Conservation (phyloP, 2,797 vertebrate species). For the Sternotherus odoratus region DNA sequence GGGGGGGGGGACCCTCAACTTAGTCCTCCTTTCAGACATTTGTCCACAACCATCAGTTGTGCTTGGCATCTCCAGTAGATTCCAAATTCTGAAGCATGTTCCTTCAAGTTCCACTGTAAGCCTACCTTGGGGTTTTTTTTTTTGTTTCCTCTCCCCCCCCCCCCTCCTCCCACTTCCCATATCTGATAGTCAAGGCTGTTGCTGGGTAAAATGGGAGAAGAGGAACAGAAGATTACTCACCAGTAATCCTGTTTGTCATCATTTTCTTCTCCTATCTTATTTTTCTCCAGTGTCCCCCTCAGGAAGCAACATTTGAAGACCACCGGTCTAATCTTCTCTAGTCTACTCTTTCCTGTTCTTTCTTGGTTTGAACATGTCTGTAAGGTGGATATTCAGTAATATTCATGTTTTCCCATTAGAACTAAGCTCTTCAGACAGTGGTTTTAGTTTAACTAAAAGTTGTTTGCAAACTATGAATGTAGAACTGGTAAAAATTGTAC, state of each 20-base stretch:
- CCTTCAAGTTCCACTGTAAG: not conserved
- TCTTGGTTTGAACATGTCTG: not conserved
- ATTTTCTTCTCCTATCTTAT: not conserved
- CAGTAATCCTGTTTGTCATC: not conserved
- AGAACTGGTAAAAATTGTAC: not conserved
- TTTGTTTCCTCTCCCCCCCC: accelerated
- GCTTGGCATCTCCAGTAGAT: not conserved
- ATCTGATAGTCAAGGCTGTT: not conserved
- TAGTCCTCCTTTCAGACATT: not conserved
- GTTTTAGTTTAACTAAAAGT: not conserved
- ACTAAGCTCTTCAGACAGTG: not conserved
- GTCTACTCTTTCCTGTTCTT: not conserved
- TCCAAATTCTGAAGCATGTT: not conserved
- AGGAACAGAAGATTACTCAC: not conserved
- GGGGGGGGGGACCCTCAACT: no score
- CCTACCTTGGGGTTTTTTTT: not conserved
- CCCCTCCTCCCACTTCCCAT: not conserved
- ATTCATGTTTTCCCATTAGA: not conserved
- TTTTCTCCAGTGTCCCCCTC: not conserved
- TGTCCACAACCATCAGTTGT: not conserved
- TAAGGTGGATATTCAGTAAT: not conserved
- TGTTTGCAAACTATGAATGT: not conserved
- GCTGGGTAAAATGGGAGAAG: not conserved
- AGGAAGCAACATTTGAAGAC: not conserved
- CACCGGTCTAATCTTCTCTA: not conserved